Conservation (phyloP, 2,113 vertebrate genomes). For the Carassius auratus region DNA sequence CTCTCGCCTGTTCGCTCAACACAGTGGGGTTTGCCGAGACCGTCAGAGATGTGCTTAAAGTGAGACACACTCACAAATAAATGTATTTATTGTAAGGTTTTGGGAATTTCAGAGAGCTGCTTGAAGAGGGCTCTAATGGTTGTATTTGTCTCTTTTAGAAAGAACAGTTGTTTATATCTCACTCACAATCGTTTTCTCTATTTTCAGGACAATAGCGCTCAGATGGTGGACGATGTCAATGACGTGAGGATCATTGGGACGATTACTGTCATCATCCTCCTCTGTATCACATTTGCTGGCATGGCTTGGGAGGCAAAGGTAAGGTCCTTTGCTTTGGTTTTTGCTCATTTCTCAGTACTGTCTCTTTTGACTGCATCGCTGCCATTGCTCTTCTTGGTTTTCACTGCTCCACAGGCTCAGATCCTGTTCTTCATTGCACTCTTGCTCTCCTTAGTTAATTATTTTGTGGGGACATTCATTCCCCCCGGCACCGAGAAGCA, state of each 20-base stretch:
- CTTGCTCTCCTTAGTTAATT: slow-evolving; percentile 74
- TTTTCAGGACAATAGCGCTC: slow-evolving; percentile 64
- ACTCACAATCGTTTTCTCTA: background rate
- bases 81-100: background rate
- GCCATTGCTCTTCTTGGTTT: background rate
- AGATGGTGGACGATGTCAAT: slow-evolving; percentile 68
- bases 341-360: background rate
- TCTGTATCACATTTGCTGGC: slow-evolving; percentile 72
- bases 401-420: slow-evolving; percentile 67
- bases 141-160: too few relatives aligned
- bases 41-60: slow-evolving; percentile 69
- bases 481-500: slow-evolving; percentile 63
- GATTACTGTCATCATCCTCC: slow-evolving; percentile 69
- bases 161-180: background rate
- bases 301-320: slow-evolving; percentile 79
- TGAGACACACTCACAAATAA: slow-evolving; percentile 37
- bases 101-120: background rate
- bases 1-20: slow-evolving; percentile 73
- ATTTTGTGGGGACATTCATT: slow-evolving; percentile 73
- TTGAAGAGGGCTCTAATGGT: background rate
- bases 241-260: slow-evolving; percentile 72
- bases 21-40: slow-evolving; percentile 76
- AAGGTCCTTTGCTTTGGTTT: background rate
- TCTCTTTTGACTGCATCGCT: background rate
- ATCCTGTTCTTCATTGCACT: slow-evolving; percentile 75